Evolutionary conservation across 2,113 vertebrate species (phyloP), one percentile per base, ranked within the genome.

Genomic region (Lethenteron reissneri): DNA sequence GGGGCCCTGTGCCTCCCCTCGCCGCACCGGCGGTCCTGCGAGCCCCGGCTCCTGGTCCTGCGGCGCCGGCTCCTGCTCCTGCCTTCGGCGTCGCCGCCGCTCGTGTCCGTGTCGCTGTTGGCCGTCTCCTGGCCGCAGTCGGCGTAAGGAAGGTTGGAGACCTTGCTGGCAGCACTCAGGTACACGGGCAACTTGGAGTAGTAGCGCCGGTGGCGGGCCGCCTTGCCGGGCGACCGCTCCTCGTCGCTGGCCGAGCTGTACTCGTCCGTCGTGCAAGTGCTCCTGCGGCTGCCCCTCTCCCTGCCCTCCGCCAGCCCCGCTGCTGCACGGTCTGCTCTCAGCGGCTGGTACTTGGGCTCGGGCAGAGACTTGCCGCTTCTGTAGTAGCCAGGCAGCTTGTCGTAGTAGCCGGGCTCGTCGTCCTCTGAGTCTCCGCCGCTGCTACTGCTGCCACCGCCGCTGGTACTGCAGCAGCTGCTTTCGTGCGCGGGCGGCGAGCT

Each of bases 341-440:
- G 64, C 9, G n/a, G n/a, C 25, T n/a, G n/a, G 64, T n/a, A 17
- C 64, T 25, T 17, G n/a, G 64, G 64, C 64, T 17, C n/a, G 64
- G 64, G n/a, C n/a, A 68, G 64, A 68, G 64, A 25, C 11, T 68
- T 68, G 25, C 64, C 64, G 25, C n/a, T 17, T 68, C n/a, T 68
- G 64, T 25, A 68, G 25, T 68, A 68, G n/a, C 64, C 64, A 11
- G 64, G 64, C n/a, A 68, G 64, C 64, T 68, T 68, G 25, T 68
- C 25, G 25, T 68, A 68, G 25, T 68, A 68, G 64, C 11, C 25
- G 64, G 8, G 25, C 8, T 68, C 64, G n/a, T 68, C 64, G 25
- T 68, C 64, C 64, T 68, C 64, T 11, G n/a, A 68, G n/a, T 68
- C 64, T 68, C n/a, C n/a, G 64, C 64, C 25, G 25, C 8, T 25